Percentiles rank a stretch among this genome's conserved stretches.
Conservation (phyloP, 2,113 vertebrate genomes). For the Pygathrix nemaeus region DNA sequence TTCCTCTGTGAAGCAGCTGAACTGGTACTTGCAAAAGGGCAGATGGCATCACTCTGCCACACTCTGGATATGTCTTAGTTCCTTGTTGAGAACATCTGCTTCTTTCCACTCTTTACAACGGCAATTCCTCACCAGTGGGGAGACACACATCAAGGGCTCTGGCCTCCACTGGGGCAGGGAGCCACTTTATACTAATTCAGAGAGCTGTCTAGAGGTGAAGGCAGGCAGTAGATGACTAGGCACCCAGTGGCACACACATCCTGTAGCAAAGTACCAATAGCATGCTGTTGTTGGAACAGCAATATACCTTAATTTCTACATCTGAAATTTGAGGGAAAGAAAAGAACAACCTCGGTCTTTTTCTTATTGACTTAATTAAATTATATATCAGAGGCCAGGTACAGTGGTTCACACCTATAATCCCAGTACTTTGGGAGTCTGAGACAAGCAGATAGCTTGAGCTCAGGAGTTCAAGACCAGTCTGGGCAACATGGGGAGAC, state of each 20-base stretch:
- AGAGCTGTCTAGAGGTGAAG: neutral
- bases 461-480: no score
- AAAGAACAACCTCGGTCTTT: neutral
- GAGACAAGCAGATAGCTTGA: no score
- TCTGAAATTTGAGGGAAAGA: neutral
- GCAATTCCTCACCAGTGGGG: neutral
- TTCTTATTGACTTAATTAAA: neutral
- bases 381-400: no score
- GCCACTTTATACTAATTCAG: slow-evolving; percentile 23
- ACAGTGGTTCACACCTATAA: no score
- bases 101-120: neutral
- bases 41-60: neutral
- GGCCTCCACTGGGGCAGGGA: neutral
- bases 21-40: neutral
- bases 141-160: neutral
- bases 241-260: neutral
- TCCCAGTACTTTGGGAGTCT: no score
- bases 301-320: neutral
- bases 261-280: neutral
- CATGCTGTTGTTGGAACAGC: neutral
- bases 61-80: neutral
- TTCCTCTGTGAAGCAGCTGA: neutral
- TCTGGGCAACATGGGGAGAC: no score
- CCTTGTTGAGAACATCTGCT: neutral
- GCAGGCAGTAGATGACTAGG: neutral